A percentile compares a stretch with the other conserved stretches of the same genome.
Evolutionary conservation across 2,888 invertebrate species (phyloP).

Genomic region (Lingula anatina): DNA sequence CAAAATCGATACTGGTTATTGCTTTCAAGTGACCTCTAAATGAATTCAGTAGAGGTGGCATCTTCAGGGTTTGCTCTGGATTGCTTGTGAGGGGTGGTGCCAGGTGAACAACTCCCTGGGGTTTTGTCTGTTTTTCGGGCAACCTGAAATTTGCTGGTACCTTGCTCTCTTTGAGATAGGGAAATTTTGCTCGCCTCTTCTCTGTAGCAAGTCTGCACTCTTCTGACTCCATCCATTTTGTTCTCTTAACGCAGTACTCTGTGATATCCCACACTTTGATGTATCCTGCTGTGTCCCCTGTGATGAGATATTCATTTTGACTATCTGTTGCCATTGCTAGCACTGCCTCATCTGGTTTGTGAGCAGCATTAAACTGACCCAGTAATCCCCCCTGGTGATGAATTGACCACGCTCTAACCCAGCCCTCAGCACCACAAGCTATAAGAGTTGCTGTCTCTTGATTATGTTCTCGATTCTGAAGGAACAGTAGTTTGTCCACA

Average conservation of each 20-base stretch:
- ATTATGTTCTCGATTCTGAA: slow-evolving; percentile 60
- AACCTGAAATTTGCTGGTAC: neutral
- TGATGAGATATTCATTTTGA: slow-evolving; percentile 63
- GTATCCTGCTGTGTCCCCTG: slow-evolving; percentile 64
- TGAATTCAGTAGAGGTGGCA: slow-evolving; percentile 37
- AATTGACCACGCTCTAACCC: slow-evolving; percentile 74
- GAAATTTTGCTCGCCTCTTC: neutral
- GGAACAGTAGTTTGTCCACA: slow-evolving; percentile 59
- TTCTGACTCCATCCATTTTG: neutral
- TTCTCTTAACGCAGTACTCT: slow-evolving; percentile 63
- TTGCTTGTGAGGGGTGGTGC: slow-evolving; percentile 22
- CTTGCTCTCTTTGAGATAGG: neutral
- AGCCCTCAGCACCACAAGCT: slow-evolving; percentile 70
- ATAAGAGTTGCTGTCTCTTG: slow-evolving; percentile 63
- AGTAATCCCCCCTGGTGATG: slow-evolving; percentile 69
- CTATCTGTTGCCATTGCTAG: slow-evolving; percentile 67
- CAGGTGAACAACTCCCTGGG: too few relatives aligned
- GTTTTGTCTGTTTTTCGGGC: neutral
- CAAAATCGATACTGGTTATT: slow-evolving; percentile 64
- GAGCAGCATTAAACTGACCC: slow-evolving; percentile 66
- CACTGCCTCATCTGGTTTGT: slow-evolving; percentile 59
- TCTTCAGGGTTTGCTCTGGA: slow-evolving; percentile 22
- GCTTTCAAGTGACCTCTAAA: slow-evolving; percentile 66
- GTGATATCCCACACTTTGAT: slow-evolving; percentile 74
- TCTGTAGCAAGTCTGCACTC: neutral